These are phyloP conservation scores for Lagopus muta DNA, from an alignment of 2,113 vertebrate genomes.

Conservation along the genomic window DNA sequence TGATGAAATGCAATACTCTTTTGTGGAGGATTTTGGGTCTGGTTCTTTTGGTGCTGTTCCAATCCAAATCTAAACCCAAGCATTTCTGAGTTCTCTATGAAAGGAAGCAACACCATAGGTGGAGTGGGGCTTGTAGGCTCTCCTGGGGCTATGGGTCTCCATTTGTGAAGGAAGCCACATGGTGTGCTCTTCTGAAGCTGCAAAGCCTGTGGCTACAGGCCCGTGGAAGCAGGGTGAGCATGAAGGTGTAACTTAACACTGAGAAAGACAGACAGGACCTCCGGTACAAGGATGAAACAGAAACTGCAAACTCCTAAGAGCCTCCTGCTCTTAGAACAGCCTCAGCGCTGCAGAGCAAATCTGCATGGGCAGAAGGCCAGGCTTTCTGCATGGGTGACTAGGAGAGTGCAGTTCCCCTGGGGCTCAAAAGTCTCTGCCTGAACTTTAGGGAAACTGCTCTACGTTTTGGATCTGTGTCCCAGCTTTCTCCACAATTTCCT, in stretches of 20 bases:
- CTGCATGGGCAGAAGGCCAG: background rate
- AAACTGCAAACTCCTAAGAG: background rate
- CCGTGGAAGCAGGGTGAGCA: background rate
- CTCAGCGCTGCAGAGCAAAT: accelerated
- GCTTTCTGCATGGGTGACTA: background rate
- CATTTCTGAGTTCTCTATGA: background rate
- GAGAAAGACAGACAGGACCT: background rate
- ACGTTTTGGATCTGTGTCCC: background rate
- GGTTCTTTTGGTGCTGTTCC: background rate
- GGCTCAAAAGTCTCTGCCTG: background rate
- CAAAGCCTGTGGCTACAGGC: background rate
- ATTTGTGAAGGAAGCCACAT: background rate
- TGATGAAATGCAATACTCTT: background rate
- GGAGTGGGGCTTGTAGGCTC: background rate
- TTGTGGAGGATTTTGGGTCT: background rate
- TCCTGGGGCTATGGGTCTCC: background rate
- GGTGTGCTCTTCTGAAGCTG: background rate
- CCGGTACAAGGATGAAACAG: background rate
- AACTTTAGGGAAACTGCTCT: background rate
- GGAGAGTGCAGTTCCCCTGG: background rate
- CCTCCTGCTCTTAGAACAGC: background rate
- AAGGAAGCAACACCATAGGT: background rate
- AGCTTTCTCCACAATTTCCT: background rate
- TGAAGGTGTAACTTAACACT: background rate
- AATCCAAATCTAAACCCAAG: conserved; percentile 15